Evolutionary conservation across 2,888 invertebrate genomes (phyloP).

Genomic region (Gryllus longicercus): DNA sequence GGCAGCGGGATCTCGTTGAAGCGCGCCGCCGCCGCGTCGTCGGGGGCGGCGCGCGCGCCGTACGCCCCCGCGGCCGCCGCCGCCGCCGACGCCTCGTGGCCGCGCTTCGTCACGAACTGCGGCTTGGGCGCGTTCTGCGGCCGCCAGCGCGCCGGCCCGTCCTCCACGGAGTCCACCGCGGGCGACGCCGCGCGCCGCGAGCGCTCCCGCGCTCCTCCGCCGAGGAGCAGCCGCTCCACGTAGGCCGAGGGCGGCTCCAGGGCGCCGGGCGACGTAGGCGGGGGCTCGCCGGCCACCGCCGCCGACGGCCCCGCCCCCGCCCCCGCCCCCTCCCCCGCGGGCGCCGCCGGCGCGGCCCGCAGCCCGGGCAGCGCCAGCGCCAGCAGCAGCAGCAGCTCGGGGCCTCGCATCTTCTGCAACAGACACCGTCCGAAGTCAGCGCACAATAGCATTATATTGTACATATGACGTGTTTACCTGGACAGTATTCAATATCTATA

Average conservation of each 20-base stretch:
- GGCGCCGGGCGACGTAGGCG: neutral
- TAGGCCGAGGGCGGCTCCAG: neutral
- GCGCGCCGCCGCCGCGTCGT: constrained; percentile 25
- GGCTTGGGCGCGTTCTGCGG: constrained; percentile 25
- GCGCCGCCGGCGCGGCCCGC: neutral
- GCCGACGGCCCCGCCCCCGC: neutral
- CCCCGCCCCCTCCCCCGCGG: neutral
- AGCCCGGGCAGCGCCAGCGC: neutral
- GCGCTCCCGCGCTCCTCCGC: neutral
- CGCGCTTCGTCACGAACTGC: constrained; percentile 28
- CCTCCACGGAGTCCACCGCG: constrained; percentile 29
- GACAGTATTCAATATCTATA: too few species aligned
- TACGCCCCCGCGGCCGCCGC: neutral
- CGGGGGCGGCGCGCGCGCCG: constrained; percentile 21
- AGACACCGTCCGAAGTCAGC: too few species aligned
- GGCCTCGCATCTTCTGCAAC: too few species aligned
- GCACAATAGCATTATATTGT: too few species aligned
- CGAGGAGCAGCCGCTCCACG: neutral
- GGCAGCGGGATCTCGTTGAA: constrained; percentile 23
- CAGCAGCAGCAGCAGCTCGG: neutral
- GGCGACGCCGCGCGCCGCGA: constrained; percentile 18
- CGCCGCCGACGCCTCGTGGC: neutral
- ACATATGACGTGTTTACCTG: too few species aligned
- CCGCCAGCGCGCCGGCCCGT: constrained; percentile 25
- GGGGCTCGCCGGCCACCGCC: neutral